phyloP scores from a whole-genome alignment of 2,797 vertebrate genomes.

The Aldrovandia affinis region DNA sequence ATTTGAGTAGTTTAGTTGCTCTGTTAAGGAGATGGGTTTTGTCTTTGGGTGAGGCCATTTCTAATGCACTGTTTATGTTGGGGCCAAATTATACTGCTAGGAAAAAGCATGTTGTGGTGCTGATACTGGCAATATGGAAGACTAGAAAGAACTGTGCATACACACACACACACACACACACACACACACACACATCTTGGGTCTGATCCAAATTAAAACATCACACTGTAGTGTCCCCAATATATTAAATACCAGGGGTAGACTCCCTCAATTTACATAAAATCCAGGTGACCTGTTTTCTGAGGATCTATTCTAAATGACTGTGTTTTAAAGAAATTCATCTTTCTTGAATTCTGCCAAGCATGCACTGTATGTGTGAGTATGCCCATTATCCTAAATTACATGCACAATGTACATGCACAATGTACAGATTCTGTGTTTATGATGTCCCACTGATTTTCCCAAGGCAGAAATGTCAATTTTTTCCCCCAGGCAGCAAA shows the following conservation, averaged over 20 bases:
- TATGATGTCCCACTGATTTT: neutral
- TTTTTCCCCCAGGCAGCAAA: neutral
- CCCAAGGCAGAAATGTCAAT: neutral
- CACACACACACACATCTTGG: constrained; percentile 22
- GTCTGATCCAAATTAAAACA: constrained; percentile 34
- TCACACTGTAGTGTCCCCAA: constrained; percentile 49
- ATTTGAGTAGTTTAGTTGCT: no score
- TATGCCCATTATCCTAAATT: neutral
- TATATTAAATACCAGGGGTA: constrained; percentile 58
- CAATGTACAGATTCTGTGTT: neutral
- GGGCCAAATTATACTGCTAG: no score
- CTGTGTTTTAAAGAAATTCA: constrained; percentile 29
- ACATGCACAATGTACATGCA: neutral
- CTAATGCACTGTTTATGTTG: no score
- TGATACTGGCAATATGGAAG: no score
- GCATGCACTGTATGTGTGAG: neutral
- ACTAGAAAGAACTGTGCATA: constrained; percentile 23
- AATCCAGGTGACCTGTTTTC: constrained; percentile 76
- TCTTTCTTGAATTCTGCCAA: neutral
- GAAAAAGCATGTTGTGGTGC: no score
- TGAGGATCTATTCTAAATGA: constrained; percentile 43
- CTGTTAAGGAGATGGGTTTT: no score
- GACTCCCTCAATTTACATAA: constrained; percentile 59
- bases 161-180: neutral
- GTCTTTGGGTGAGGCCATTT: no score